Conservation (phyloP, 2,797 vertebrate genomes). For the Pampus argenteus region DNA sequence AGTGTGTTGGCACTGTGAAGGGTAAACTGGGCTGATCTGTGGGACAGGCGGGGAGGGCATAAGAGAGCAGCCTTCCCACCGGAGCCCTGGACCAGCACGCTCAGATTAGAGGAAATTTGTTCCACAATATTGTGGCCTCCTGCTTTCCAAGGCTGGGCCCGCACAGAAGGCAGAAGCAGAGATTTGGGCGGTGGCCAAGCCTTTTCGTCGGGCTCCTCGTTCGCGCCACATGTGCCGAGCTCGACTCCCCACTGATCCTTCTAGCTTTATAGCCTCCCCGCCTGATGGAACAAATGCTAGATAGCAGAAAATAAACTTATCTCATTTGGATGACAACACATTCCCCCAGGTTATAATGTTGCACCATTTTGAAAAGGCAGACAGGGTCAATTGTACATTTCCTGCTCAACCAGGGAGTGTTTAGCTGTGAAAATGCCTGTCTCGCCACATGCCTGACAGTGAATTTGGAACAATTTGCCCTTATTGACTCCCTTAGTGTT, state of each 20-base stretch:
- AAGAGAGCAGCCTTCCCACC: constrained; percentile 82
- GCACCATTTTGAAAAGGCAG: constrained; percentile 86
- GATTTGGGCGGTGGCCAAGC: constrained; percentile 93
- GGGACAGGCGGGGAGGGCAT: constrained; percentile 76
- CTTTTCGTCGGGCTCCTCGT: constrained; percentile 83
- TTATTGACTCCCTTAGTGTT: constrained; percentile 66
- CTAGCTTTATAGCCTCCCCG: constrained; percentile 90
- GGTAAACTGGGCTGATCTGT: constrained; percentile 78
- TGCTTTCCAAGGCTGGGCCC: constrained; percentile 87
- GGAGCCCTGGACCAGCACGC: constrained; percentile 84
- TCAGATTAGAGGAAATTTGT: constrained; percentile 93
- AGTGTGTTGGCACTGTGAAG: constrained; percentile 78
- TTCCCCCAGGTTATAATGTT: constrained; percentile 92
- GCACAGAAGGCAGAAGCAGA: constrained; percentile 95
- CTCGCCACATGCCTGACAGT: constrained; percentile 75
- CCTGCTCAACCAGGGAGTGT: constrained; percentile 83
- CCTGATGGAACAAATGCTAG: constrained; percentile 96
- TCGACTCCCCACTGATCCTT: constrained; percentile 89
- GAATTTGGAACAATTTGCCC: constrained; percentile 75
- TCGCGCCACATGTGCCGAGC: constrained; percentile 87
- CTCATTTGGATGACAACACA: constrained; percentile 96
- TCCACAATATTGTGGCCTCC: constrained; percentile 90
- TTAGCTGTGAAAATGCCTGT: constrained; percentile 78
- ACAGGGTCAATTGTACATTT: constrained; percentile 88
- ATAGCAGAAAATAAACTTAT: constrained; percentile 96